phyloP scores from a whole-genome alignment of 2,797 vertebrate species.

The Phrynocephalus forsythii region DNA sequence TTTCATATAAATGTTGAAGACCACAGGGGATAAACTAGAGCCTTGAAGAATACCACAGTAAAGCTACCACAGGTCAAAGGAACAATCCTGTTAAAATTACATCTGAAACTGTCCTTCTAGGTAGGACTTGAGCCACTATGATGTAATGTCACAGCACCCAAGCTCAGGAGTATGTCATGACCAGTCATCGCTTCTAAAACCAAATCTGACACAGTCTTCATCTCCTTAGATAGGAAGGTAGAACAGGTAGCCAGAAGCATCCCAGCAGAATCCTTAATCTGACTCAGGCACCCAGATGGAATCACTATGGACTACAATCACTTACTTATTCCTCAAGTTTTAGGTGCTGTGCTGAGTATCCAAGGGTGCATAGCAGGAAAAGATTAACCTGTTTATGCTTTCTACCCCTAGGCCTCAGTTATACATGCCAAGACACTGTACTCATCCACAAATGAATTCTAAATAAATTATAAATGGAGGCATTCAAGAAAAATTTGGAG shows the following conservation, averaged over 20 bases:
- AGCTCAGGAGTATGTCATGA: neutral
- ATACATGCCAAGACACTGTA: neutral
- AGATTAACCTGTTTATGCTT: neutral
- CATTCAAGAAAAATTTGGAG: too few relatives aligned
- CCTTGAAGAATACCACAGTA: too few relatives aligned
- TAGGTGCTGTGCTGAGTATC: neutral
- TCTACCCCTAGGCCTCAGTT: neutral
- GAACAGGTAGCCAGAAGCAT: neutral
- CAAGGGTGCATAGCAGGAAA: neutral
- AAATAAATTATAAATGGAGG: neutral
- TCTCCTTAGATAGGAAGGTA: too few relatives aligned
- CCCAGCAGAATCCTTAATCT: neutral
- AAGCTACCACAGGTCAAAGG: too few relatives aligned
- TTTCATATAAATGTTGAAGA: neutral
- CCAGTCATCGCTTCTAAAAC: neutral
- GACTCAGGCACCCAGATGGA: neutral
- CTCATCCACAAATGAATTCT: neutral
- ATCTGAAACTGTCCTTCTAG: neutral
- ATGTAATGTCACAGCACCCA: neutral
- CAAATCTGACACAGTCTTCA: neutral
- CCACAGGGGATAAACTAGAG: too few relatives aligned
- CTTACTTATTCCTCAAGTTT: neutral
- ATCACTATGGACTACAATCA: neutral
- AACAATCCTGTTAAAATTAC: too few relatives aligned
- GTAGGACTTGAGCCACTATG: neutral